phyloP scores from a whole-genome alignment of 2,797 vertebrate species.

The Melanotaenia maccullochi region DNA sequence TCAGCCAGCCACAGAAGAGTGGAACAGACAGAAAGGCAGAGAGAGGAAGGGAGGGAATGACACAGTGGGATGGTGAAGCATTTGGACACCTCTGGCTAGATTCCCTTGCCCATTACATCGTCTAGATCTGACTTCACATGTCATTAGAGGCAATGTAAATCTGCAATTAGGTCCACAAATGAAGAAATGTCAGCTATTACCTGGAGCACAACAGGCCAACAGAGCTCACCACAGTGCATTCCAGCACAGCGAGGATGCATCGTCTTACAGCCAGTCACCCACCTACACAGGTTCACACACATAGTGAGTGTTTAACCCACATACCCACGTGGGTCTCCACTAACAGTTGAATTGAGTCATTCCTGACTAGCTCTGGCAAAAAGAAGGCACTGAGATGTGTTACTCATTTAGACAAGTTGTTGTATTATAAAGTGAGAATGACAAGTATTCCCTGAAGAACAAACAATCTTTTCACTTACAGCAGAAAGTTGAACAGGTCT shows the following conservation, averaged over 20 bases:
- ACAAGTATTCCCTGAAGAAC: conserved; percentile 51
- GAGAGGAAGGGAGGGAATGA: conserved; percentile 45
- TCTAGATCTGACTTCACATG: conserved; percentile 69
- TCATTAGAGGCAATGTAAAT: conserved; percentile 76
- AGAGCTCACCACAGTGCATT: conserved; percentile 56
- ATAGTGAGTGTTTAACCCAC: conserved; percentile 5
- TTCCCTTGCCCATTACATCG: conserved; percentile 70
- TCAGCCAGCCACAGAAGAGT: conserved; percentile 63
- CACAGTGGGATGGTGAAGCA: conserved; percentile 58
- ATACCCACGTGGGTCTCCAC: conserved; percentile 26
- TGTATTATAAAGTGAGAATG: conserved; percentile 65
- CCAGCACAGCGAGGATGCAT: conserved; percentile 50
- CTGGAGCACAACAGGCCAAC: conserved; percentile 61
- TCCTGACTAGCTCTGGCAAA: conserved; percentile 57
- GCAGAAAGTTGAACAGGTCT: background rate
- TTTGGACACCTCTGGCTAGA: conserved; percentile 76
- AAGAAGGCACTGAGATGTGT: conserved; percentile 45
- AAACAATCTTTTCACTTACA: conserved; percentile 17
- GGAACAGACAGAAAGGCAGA: conserved; percentile 67
- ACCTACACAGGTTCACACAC: conserved; percentile 26
- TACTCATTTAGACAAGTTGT: conserved; percentile 73
- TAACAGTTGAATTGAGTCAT: conserved; percentile 45
- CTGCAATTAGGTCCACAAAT: conserved; percentile 80
- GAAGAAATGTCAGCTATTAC: conserved; percentile 79
- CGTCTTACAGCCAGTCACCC: conserved; percentile 36